Evolutionary conservation across 2,113 vertebrate species (phyloP), one percentile per base, ranked within the genome.

Genomic region (Piprites chloris): DNA sequence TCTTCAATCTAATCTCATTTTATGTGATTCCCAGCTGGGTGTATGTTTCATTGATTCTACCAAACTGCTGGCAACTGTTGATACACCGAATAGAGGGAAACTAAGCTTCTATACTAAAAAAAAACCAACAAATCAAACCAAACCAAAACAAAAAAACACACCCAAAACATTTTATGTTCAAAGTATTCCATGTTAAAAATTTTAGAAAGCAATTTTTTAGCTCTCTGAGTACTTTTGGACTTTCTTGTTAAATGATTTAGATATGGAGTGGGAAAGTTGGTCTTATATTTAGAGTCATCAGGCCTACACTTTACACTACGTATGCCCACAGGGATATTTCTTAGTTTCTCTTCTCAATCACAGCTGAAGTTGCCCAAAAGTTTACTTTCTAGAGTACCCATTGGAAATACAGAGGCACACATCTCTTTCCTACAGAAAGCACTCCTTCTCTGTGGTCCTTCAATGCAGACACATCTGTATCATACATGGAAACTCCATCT

Each of bases 181-280:
- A 74, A 67, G 4, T 41, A 61, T 67, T 79, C 46, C 18, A 47
- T 32, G 21, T 47, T 8, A 62, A 55, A 76, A 76, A 47, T 47
- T 42, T 39, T 14, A 2, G 5, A 8, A 59, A 32, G 3, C 12
- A 0, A 0, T 22, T 68, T 92, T 52, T 74, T 32, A 65, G 8
- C 17, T 6, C 11, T 80, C n/a, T 32, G 5, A n/a, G 27, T 42
- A 23, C 14, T 11, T 89, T 59, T 74, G 49, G 28, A 49, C 8
- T 83, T 47, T 44, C 17, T 9, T 65, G 8, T 23, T 53, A 65
- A 58, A 39, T 3, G 4, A 44, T 39, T 77, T 55, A 59, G 1
- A 33, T 30, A 16, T 39, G 8, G 30, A 71, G 79, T 7, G 15
- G 69, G n/a, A 74, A 69, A 74, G 1, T 7, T 39, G 37, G 11